Evolutionary conservation across 2,797 vertebrate species (phyloP), one percentile per base, ranked within the genome.

Genomic region (Apodemus agrarius): DNA sequence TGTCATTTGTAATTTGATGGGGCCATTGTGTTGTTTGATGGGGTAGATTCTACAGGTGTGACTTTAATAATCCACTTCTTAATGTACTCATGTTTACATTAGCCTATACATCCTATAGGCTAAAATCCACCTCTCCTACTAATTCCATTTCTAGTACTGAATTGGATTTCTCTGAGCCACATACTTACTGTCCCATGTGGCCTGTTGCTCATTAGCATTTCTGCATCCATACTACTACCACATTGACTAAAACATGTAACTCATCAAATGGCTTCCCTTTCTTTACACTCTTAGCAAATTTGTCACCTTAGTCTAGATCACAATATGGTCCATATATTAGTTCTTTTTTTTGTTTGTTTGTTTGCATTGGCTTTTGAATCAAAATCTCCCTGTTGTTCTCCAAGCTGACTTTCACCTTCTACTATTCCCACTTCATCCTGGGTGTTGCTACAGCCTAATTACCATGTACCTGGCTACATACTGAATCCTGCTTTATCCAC

Each of bases 401-500:
- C 43, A 67, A 19, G 22, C 34, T 54, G 49, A 16, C 34, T 34
- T 57, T 43, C 1, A 69, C 59, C 49, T 52, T 40, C 6, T 8
- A 7, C 40, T 85, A 13, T 37, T 85, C 61, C 19, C 40, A 31
- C 16, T 19, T 57, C 37, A 12, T 76, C 40, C 69, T 31, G 16
- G 52, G n/a, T 84, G 16, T 16, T 84, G 16, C 22, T 84, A 26
- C 12, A 84, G 19, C 17, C 12, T 83, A n/a, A 16, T 22, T 52
- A 24, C 7, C 63, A n/a, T 34, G 29, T 16, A 9, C n/a, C 9
- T n/a, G 61, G 9, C 43, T 46, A 34, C 37, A 59, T 57, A 59
- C 54, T 59, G n/a, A 81, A 76, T 79, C 34, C 82, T 92, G 17
- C 8, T 94, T 92, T 92, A 85, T 93, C 72, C 65, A 96, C 21